Base-by-base conservation (phyloP, 2,797 vertebrate species). In the Oryzias dopingdopingensis region DNA sequence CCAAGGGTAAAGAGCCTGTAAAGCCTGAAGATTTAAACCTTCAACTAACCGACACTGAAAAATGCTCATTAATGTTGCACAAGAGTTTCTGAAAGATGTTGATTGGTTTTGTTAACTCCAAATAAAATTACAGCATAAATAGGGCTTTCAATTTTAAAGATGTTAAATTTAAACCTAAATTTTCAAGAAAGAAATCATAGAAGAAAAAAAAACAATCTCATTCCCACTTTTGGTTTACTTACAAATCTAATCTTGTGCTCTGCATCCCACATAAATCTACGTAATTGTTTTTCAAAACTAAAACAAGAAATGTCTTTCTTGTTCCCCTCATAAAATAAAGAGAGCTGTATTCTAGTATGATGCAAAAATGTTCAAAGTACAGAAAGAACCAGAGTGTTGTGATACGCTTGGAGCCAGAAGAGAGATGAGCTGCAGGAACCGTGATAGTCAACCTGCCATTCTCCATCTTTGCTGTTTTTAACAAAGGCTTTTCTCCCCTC, bases 401-500 rank as follows among this genome's bases (percentile, higher is more conserved):
- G 63, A 70, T 68, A 43, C 23, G 70, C 69, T 72, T 4, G 63
- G 47, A 79, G 74, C 52, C 42, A 76, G 63, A 63, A 62, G 62
- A 65, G 62, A 70, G 62, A 70, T 63, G 68, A 73, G 72, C 83
- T 79, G 80, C 65, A 83, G 65, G 66, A 84, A 70, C 65, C 64
- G 70, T 59, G 78, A 85, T 80, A 81, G 76, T 84, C 82, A 84
- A 91, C 84, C 87, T 91, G 87, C 82, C 82, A 45, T 67, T 84
- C 74, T 90, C 80, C 80, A 76, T 89, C 73, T 86, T 69, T 82
- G 77, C 84, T 82, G 81, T 78, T 86, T 82, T 79, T 86, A 89
- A 89, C 84, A 90, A 88, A 91, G 83, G 63, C 76, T 86, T 84
- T 85, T 73, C 81, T 72, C 72, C 72, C 53, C 50, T 40, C 52